Base-by-base conservation (phyloP, 2,797 vertebrate genomes). In the Siniperca scherzeri region DNA sequence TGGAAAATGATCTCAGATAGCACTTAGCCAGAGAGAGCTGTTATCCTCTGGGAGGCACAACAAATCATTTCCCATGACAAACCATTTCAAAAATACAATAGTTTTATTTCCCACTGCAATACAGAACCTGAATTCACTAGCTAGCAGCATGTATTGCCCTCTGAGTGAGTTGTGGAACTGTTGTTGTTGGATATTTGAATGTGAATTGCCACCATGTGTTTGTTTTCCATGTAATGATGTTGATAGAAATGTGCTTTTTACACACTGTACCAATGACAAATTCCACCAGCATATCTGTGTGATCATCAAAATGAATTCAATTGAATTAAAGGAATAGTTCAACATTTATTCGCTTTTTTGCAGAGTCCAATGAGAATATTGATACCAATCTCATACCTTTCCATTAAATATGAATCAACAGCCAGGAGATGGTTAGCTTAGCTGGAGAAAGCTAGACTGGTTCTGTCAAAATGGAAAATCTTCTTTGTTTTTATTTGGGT, bases 1-100 rank as follows among this genome's bases (percentile, higher is more conserved):
- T 4, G 27, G 7, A n/a, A 52, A 68, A 33, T 46, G 4, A 50
- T 53, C 25, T 65, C 59, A 17, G 21, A 62, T 33, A 33, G 48
- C 25, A 27, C 40, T 61, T n/a, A 19, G 25, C 72, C 6, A 36
- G 5, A 30, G 30, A 30, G 30, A 30, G 30, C 30, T 30, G 30
- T 44, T 77, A 61, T 78, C 46, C 65, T 69, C 50, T 68, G 60
- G 46, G 71, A 77, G 33, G 30, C 0, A 16, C 60, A 40, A 33
- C 75, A 77, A 71, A 76, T 80, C 60, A 67, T 60, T 25, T 60
- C 57, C 67, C 25, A 55, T 52, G 36, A 74, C 48, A 81, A 64
- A 62, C 42, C 52, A 53, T 71, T 62, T 69, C 5, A 59, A 50
- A 80, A 68, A 62, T 14, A 36, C 17, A 62, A 50, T 50, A 4